Evolutionary conservation across 1,140 invertebrate species (phyloP), one percentile per base, ranked within the genome.

Genomic region (Diachasma alloeum): DNA sequence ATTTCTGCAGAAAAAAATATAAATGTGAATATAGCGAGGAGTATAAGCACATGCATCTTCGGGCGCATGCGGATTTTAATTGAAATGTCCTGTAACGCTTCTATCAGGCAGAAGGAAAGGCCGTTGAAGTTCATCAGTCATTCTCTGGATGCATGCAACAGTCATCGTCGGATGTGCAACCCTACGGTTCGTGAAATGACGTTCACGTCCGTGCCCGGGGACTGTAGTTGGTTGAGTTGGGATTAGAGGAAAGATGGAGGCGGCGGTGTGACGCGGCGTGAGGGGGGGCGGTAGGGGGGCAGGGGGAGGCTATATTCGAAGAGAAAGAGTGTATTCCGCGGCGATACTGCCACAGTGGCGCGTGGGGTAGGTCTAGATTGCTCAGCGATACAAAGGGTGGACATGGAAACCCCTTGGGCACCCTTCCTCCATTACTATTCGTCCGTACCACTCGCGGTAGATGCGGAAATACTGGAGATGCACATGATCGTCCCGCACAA

Each of bases 281-380:
- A n/a, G 44, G 31, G 39, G 53, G 72, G 22, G 22, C 15, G n/a
- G 46, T 24, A 39, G 75, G 59, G 66, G 44, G n/a, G 48, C 0
- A 9, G n/a, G 0, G n/a, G n/a, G 48, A 17, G 48, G 48, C 6
- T 53, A 15, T 53, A 9, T 31, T 31, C 31, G 22, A 66, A 31
- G 26, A 73, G 24, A 44, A 26, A 46, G 19, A 24, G n/a, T n/a
- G n/a, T 13, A 42, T 26, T 42, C 24, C 31, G 15, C 22, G 73
- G 15, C 22, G 73, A 17, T 63, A 69, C 67, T 74, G 17, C 26
- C 48, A 6, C 31, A 31, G 74, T 31, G 53, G n/a, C 46, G 56
- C 69, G 76, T 81, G 76, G 80, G 80, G 78, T 81, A 81, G 80
- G 80, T 81, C 80, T 78, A 79, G 80, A 81, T 81, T 81, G 80